These are phyloP conservation scores for Pollachius pollachius DNA, from an alignment of 2,113 vertebrate species.

Conservation along the genomic window DNA sequence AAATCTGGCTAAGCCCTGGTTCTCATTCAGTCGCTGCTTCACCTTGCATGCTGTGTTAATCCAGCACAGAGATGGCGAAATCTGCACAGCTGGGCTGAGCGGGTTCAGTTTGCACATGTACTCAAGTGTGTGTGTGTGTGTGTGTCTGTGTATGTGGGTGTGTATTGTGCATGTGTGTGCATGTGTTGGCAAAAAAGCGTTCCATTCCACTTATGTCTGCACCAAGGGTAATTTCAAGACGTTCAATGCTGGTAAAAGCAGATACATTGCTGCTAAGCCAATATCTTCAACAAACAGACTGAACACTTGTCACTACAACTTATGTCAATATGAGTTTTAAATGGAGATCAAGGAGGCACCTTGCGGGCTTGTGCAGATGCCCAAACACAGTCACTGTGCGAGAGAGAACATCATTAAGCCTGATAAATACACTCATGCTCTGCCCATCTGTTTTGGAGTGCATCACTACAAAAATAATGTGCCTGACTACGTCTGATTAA, in stretches of 20 bases:
- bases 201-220: not conserved
- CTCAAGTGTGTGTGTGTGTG: not conserved
- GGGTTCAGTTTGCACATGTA: too few relatives aligned
- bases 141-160: not conserved
- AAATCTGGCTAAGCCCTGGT: conserved; percentile 16
- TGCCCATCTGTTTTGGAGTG: too few relatives aligned
- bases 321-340: not conserved
- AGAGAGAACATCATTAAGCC: too few relatives aligned
- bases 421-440: too few relatives aligned
- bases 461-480: too few relatives aligned
- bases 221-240: too few relatives aligned
- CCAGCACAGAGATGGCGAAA: too few relatives aligned
- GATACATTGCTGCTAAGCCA: not conserved
- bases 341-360: not conserved
- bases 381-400: not conserved
- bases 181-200: too few relatives aligned
- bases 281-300: conserved; percentile 4
- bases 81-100: too few relatives aligned
- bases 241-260: not conserved
- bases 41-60: not conserved
- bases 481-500: too few relatives aligned
- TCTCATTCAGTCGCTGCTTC: conserved; percentile 8
- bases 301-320: not conserved
- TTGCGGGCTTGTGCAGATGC: not conserved
- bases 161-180: not conserved